phyloP scores from a whole-genome alignment of 1,140 invertebrate genomes.

The Cydia strobilella region DNA sequence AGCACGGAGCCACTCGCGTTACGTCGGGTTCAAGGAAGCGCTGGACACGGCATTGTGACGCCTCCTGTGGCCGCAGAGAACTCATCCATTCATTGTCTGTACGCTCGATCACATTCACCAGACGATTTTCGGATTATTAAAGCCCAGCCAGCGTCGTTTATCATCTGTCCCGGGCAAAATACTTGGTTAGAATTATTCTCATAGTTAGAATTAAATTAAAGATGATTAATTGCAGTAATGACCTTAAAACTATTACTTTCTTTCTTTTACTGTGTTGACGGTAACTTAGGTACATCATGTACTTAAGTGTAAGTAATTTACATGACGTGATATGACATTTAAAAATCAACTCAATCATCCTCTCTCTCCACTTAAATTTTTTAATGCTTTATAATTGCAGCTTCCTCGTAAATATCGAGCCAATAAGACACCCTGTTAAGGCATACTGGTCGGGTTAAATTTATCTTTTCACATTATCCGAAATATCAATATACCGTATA shows the following conservation, averaged over 20 bases:
- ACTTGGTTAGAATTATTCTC: background rate
- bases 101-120: background rate
- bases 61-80: conserved; percentile 21
- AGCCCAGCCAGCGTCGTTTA: background rate
- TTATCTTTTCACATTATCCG: background rate
- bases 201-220: background rate
- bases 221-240: background rate
- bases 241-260: background rate
- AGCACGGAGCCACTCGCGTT: conserved; percentile 49
- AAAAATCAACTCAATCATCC: background rate
- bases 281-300: too few species aligned
- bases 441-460: conserved; percentile 2
- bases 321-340: background rate
- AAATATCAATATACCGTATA: background rate
- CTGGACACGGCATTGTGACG: conserved; percentile 26
- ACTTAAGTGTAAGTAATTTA: too few species aligned
- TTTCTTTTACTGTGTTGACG: background rate
- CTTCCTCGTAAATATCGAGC: conserved; percentile 8
- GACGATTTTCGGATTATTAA: conserved; percentile 9
- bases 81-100: conserved; percentile 25
- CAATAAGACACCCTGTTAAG: background rate
- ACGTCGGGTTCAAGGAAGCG: conserved; percentile 57
- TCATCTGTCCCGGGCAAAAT: background rate
- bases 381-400: conserved; percentile 16
- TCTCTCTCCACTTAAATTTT: background rate